Evolutionary conservation across 2,113 vertebrate genomes (phyloP).

Genomic region (Phainopepla nitens): DNA sequence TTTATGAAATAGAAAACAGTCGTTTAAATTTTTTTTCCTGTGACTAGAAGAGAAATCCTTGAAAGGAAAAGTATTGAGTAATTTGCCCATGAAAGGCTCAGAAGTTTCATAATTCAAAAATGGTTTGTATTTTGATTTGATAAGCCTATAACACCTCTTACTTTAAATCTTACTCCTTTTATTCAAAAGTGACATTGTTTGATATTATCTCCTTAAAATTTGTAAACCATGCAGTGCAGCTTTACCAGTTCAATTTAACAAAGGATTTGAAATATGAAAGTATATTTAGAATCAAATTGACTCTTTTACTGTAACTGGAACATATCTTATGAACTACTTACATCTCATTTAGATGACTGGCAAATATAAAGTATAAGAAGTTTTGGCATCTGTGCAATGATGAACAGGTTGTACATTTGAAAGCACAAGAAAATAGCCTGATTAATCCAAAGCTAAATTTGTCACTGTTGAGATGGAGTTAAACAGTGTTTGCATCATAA

Average conservation of each 20-base stretch:
- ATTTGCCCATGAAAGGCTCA: neutral
- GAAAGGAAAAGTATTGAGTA: neutral
- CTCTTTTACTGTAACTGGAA: neutral
- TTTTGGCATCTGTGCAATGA: neutral
- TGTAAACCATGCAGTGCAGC: neutral
- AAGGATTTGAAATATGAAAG: neutral
- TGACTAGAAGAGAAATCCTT: neutral
- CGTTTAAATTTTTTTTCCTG: too few relatives aligned
- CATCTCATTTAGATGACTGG: conserved; percentile 12
- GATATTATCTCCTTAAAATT: neutral
- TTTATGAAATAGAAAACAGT: neutral
- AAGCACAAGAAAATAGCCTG: neutral
- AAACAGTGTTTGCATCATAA: conserved; percentile 35
- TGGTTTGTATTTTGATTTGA: neutral
- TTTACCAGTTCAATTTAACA: neutral
- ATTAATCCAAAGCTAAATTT: conserved; percentile 54
- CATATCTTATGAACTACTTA: neutral
- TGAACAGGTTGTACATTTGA: conserved; percentile 23
- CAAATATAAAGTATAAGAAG: conserved; percentile 11
- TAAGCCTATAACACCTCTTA: neutral
- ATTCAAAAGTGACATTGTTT: neutral
- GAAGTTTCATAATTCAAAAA: neutral
- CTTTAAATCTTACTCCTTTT: neutral
- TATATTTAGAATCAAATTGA: neutral
- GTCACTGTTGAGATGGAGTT: conserved; percentile 11